A percentile compares a stretch with the other conserved stretches of the same genome.
Evolutionary conservation across 1,140 invertebrate species (phyloP).

Genomic region (Vanessa tameamea): DNA sequence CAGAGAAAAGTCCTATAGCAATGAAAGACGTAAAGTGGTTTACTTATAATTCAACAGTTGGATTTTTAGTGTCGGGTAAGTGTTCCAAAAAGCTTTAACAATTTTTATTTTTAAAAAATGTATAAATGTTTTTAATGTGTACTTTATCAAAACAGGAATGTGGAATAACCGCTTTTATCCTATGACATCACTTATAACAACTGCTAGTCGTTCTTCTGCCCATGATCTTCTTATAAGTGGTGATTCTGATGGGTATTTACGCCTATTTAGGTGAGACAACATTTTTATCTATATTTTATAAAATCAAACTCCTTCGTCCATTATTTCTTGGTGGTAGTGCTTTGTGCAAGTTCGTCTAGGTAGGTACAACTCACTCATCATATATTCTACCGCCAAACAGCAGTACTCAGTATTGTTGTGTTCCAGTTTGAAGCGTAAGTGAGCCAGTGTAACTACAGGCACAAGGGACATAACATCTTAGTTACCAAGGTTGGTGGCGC

Average conservation of each 20-base stretch:
- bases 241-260: constrained; percentile 94
- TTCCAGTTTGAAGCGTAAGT: no score
- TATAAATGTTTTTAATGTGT: background rate
- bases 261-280: constrained; percentile 87
- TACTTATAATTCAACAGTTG: constrained; percentile 91
- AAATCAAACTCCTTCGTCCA: no score
- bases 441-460: no score
- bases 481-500: no score
- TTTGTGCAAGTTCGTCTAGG: no score
- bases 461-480: no score
- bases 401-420: no score
- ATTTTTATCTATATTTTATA: background rate
- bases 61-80: constrained; percentile 90
- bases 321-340: no score
- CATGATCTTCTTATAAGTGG: constrained; percentile 92
- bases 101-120: background rate
- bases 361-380: no score
- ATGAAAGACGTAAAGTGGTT: constrained; percentile 96
- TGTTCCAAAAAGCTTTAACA: background rate
- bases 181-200: constrained; percentile 88
- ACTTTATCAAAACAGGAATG: constrained; percentile 82
- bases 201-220: constrained; percentile 89
- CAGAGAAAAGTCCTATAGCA: constrained; percentile 90
- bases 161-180: constrained; percentile 95
- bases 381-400: no score